Base-by-base conservation (phyloP, 1,140 invertebrate genomes). In the Drosophila rufa region DNA sequence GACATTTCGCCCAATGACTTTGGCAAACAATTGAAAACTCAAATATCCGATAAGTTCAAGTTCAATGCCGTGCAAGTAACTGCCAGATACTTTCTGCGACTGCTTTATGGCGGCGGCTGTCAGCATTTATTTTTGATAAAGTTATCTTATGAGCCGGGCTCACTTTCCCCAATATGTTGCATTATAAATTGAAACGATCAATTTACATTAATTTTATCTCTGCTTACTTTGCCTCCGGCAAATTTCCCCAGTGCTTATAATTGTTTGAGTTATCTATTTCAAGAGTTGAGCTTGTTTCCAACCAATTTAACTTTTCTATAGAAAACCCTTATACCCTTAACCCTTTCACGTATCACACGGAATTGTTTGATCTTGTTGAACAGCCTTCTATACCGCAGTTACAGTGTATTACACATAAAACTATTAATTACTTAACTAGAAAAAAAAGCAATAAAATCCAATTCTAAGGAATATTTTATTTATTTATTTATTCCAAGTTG, bases 181-280 rank as follows among this genome's bases (percentile, higher is more conserved):
- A 79, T 90, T 90, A 90, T 82, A 91, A 90, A 90, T 91, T 85
- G 86, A 85, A 68, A 66, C 79, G 79, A 90, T 90, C 90, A 90
- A 90, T 90, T 90, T 85, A 74, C 83, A 90, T 90, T 91, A 82
- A 82, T 90, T 89, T 84, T 56, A 40, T 57, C 61, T 33, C 19
- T 43, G 65, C 27, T 27, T 46, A 17, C 19, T 30, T 47, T 64
- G 59, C 51, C n/a, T 42, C n/a, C 9, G 40, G 25, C 25, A 73
- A 75, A 55, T 62, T 74, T 58, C 53, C 40, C 60, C 50, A 36
- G 33, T 38, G 14, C 33, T 55, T 55, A 55, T 40, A 56, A 56
- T 40, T n/a, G 14, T 36, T 3, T 14, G 12, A 55, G 59, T 62
- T 81, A 50, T 80, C 56, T 56, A 45, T 53, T 27, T 38, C 1